Percentiles rank a stretch among this genome's conserved stretches.
phyloP scores from a whole-genome alignment of 2,113 vertebrate species.

The Petromus typicus region DNA sequence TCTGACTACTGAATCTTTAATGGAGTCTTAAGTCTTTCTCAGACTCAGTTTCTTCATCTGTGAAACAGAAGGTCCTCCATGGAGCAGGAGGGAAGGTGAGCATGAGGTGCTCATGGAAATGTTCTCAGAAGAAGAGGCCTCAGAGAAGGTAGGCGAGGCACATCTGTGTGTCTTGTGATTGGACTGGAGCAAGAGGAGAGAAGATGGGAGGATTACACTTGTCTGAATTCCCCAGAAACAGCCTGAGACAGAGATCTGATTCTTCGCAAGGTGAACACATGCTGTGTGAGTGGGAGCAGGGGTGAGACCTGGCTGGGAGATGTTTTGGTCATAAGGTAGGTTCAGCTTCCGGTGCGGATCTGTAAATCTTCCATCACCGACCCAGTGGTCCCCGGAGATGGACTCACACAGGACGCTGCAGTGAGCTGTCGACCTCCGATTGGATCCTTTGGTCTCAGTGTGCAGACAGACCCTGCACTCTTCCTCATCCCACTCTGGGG shows the following conservation, averaged over 20 bases:
- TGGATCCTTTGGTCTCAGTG: no score
- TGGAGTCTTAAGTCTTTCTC: neutral
- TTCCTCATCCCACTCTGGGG: no score
- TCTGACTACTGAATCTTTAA: neutral
- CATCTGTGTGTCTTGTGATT: neutral
- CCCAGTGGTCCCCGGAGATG: no score
- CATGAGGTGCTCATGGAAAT: neutral
- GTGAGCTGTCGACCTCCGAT: no score
- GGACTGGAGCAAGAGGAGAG: neutral
- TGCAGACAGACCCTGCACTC: no score
- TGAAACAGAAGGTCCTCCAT: neutral
- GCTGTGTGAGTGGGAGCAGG: neutral
- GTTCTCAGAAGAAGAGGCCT: neutral
- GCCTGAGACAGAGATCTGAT: neutral
- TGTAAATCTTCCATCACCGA: no score
- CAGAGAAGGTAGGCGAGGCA: neutral
- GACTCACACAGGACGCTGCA: no score
- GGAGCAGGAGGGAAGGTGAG: neutral
- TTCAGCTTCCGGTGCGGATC: no score
- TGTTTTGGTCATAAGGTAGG: neutral
- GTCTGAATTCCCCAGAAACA: neutral
- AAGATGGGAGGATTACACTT: neutral
- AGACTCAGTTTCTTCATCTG: neutral
- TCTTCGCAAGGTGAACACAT: neutral
- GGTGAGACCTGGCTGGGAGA: neutral